Conservation (phyloP, 2,888 invertebrate species). For the Patella depressa region DNA sequence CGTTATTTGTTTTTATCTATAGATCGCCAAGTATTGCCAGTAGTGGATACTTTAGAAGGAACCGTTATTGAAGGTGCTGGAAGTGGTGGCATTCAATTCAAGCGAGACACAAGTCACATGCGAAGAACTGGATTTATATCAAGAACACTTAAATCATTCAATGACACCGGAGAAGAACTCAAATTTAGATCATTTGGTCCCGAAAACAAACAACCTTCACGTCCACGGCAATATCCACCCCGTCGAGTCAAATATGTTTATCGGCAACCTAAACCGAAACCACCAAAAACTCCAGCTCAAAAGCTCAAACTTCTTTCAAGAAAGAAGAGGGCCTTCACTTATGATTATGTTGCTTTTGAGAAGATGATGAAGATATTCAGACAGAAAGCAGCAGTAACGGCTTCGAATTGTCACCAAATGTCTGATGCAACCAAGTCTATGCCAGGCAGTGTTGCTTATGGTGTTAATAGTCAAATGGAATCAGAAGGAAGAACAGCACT, state of each 20-base stretch:
- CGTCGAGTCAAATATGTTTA: constrained; percentile 6
- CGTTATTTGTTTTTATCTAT: no score
- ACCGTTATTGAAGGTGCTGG: constrained; percentile 23
- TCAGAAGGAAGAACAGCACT: constrained; percentile 96
- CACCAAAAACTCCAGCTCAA: constrained; percentile 4
- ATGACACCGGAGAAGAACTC: background rate
- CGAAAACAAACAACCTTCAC: background rate
- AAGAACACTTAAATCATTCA: constrained; percentile 22
- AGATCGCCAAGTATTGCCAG: constrained; percentile 38
- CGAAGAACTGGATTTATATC: background rate
- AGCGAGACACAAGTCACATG: background rate
- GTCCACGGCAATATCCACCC: background rate
- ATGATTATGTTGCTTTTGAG: constrained; percentile 31
- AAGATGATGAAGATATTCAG: constrained; percentile 41
- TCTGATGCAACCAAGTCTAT: constrained; percentile 82
- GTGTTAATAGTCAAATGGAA: constrained; percentile 86
- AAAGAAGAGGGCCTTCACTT: background rate
- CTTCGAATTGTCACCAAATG: constrained; percentile 60
- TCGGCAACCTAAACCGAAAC: constrained; percentile 4
- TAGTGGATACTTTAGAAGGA: constrained; percentile 32
- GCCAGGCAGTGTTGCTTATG: constrained; percentile 87
- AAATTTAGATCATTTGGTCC: background rate
- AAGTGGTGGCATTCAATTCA: constrained; percentile 19
- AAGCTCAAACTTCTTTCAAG: constrained; percentile 7
- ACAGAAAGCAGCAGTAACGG: constrained; percentile 39